These are phyloP conservation scores for Sturnus vulgaris DNA, from an alignment of 2,113 vertebrate species.

Conservation along the genomic window DNA sequence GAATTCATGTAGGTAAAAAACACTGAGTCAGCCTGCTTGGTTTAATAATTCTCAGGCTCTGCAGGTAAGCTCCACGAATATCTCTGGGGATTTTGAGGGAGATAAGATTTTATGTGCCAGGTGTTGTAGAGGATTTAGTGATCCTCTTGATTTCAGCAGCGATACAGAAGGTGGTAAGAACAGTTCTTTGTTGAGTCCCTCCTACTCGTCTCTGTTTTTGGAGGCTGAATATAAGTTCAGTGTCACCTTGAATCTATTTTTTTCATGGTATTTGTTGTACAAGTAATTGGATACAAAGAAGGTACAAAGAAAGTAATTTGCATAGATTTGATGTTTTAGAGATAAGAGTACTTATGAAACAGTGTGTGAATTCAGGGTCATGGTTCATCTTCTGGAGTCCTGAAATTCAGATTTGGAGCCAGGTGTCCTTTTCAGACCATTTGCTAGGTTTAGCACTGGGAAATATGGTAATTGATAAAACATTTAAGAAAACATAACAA, in stretches of 20 bases:
- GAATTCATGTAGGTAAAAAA: background rate
- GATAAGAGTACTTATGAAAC: background rate
- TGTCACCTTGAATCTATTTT: background rate
- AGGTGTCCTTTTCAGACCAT: background rate
- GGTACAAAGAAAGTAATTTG: background rate
- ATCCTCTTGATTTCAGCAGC: background rate
- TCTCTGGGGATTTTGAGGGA: background rate
- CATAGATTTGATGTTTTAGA: background rate
- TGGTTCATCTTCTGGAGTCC: background rate
- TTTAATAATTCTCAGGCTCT: slow-evolving; percentile 1
- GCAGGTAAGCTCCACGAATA: background rate
- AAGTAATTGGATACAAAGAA: background rate
- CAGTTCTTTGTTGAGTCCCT: background rate
- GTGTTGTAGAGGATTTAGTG: background rate
- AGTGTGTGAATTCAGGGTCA: background rate
- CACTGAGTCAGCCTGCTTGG: background rate
- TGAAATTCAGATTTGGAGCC: background rate
- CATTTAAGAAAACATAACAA: background rate
- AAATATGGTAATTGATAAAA: background rate
- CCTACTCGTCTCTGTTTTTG: background rate
- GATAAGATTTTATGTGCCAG: background rate
- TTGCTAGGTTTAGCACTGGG: background rate
- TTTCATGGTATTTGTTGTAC: background rate
- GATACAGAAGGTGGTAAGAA: background rate
- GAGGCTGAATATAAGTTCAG: background rate